Conservation (phyloP, 1,140 invertebrate genomes). For the Berghia stephanieae region DNA sequence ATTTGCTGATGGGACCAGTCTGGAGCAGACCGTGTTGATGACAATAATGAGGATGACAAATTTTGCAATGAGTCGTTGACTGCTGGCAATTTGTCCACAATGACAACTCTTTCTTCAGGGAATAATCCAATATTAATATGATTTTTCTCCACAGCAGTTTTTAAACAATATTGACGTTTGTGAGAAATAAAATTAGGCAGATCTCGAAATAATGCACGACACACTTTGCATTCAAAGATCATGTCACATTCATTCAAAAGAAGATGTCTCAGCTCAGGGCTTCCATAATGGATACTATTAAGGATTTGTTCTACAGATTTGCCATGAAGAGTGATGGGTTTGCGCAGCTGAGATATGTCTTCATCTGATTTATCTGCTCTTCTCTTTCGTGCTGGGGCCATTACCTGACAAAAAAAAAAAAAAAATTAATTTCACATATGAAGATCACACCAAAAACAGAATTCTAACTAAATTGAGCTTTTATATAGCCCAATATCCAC, state of each 20-base stretch:
- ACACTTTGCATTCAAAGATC: slow-evolving; percentile 85
- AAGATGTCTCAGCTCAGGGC: slow-evolving; percentile 70
- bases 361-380: not conserved
- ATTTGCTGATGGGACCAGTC: no score
- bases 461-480: no score
- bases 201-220: slow-evolving; percentile 83
- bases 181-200: slow-evolving; percentile 85
- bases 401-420: no score
- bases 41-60: no score
- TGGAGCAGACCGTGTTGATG: no score
- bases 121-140: slow-evolving; percentile 7
- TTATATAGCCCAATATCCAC: no score
- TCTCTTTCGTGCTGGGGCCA: no score
- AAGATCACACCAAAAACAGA: no score
- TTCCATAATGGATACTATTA: slow-evolving; percentile 55
- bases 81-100: no score
- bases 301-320: slow-evolving; percentile 54
- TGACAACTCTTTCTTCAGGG: slow-evolving; percentile 46
- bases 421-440: no score
- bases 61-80: no score
- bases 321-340: slow-evolving; percentile 47
- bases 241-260: slow-evolving; percentile 82
- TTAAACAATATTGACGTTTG: slow-evolving; percentile 80
- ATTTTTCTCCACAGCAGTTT: slow-evolving; percentile 39
- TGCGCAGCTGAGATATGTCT: slow-evolving; percentile 33